Evolutionary conservation across 2,888 invertebrate species (phyloP).

Genomic region (Idaea straminata): DNA sequence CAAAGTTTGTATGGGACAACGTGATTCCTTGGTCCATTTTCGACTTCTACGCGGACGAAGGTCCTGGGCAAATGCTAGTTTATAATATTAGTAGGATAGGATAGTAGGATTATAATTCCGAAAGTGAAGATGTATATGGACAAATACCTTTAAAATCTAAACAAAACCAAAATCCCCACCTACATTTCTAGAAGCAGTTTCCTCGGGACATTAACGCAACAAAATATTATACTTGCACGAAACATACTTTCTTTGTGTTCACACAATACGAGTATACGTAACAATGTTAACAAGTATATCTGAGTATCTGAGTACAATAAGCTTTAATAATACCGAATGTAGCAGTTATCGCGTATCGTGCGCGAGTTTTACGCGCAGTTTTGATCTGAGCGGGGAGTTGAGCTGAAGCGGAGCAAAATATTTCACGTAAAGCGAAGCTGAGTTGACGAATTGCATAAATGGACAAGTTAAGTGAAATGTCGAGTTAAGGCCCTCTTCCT

Average conservation of each 20-base stretch:
- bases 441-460: too few species aligned
- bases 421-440: too few species aligned
- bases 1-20: too few species aligned
- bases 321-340: not conserved
- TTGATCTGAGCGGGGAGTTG: not conserved
- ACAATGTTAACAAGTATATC: not conserved
- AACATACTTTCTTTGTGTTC: conserved; percentile 1
- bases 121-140: too few species aligned
- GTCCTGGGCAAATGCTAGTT: too few species aligned
- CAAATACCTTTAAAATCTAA: not conserved
- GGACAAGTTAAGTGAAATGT: too few species aligned
- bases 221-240: not conserved
- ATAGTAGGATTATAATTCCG: too few species aligned
- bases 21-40: too few species aligned
- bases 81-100: too few species aligned
- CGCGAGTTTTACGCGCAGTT: not conserved
- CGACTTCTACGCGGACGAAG: too few species aligned
- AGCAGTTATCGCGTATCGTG: not conserved
- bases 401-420: not conserved
- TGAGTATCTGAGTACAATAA: not conserved
- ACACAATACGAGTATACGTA: not conserved
- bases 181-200: not conserved
- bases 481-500: too few species aligned
- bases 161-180: conserved; percentile 8
- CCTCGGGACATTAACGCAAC: not conserved